Base-by-base conservation (phyloP, 2,113 vertebrate genomes). In the Sturnus vulgaris region DNA sequence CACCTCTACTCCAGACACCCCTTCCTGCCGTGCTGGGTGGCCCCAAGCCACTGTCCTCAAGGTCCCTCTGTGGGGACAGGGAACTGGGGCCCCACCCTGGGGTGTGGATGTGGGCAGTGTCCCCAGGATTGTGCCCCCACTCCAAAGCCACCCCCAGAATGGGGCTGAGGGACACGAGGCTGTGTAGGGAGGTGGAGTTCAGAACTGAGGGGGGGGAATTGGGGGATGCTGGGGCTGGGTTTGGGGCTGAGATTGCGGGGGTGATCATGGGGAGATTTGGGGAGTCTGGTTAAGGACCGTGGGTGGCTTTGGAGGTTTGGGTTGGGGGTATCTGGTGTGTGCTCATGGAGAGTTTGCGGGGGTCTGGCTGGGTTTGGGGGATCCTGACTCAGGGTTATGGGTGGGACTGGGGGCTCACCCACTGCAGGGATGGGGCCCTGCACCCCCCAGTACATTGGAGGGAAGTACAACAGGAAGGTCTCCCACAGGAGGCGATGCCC, bases 391-490 rank as follows among this genome's bases (percentile, higher is more conserved):
- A 11, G 30, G 47, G 40, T 16, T 9, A 1, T 3, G 35, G 33
- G 21, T 52, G 25, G 57, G 14, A 11, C 1, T 57, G 16, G 39
- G 56, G 30, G 20, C 28, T 76, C 70, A 20, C 35, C 22, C 8
- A 8, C 21, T 33, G 33, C 2, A 1, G 11, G 37, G 18, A 28
- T 5, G 21, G 18, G 18, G 22, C 42, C 5, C 31, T 49, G 9
- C 10, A 20, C 13, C 17, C 33, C 11, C 10, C 10, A 8, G 0
- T 5, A 0, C 6, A 25, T 39, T 22, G 42, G 65, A 33, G 65
- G 30, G 28, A n/a, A 22, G 30, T 10, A 7, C 37, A 46, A 13
- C 6, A 15, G 14, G n/a, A 59, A 12, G 28, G 55, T 40, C 11
- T 49, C 80, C 50, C 50, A 9, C 19, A 8, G 3, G 10, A 55